Conservation (phyloP, 2,888 invertebrate genomes). For the Ochropleura plecta region DNA sequence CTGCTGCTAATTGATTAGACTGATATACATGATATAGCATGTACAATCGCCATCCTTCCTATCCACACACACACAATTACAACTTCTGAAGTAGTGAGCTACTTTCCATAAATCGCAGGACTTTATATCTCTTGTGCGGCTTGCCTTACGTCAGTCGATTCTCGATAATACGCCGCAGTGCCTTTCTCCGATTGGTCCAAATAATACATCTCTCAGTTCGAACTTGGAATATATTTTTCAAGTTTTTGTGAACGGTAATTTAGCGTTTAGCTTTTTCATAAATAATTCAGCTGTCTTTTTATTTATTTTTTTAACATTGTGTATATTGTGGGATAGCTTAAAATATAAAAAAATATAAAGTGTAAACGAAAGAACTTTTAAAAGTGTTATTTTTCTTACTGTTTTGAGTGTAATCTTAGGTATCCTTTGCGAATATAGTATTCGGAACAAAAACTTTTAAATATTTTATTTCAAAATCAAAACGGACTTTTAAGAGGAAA, state of each 20-base stretch:
- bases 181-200: conserved; percentile 69
- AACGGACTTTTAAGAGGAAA: background rate
- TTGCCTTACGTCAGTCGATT: conserved; percentile 73
- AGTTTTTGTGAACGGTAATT: conserved; percentile 46
- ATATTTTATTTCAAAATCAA: background rate
- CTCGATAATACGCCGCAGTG: conserved; percentile 74
- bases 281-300: background rate
- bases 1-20: too few species aligned
- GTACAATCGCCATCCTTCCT: conserved; percentile 24
- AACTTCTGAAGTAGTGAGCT: conserved; percentile 38
- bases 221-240: conserved; percentile 31
- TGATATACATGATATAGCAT: conserved; percentile 16
- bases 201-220: conserved; percentile 57
- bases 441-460: background rate
- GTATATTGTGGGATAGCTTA: background rate
- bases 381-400: background rate
- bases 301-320: conserved; percentile 1
- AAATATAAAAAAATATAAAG: background rate
- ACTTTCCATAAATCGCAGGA: conserved; percentile 71
- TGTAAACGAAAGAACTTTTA: background rate
- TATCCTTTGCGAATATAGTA: background rate
- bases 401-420: background rate
- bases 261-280: background rate
- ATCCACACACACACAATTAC: conserved; percentile 37
- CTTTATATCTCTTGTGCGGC: conserved; percentile 68